phyloP scores from a whole-genome alignment of 2,888 invertebrate species.

The Synanthedon myopaeformis region DNA sequence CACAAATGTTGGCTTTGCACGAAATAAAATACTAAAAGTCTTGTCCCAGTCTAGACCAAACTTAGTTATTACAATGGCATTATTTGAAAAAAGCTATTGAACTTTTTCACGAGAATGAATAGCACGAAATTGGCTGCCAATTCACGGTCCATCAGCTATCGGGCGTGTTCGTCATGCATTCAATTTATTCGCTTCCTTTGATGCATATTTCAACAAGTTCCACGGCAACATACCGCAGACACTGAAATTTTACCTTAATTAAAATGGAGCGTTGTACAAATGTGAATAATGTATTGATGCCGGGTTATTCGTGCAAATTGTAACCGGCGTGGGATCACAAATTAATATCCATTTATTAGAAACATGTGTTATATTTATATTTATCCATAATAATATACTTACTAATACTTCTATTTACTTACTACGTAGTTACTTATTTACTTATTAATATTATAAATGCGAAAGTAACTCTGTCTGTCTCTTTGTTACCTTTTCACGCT shows the following conservation, averaged over 20 bases:
- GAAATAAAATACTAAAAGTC: no score
- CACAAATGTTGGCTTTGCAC: no score
- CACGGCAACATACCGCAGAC: conserved; percentile 14
- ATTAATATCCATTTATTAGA: background rate
- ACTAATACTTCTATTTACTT: no score
- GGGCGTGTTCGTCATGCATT: conserved; percentile 28
- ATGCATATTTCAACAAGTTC: conserved; percentile 43
- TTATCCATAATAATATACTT: no score
- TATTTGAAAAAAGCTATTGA: no score
- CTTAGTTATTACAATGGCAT: no score
- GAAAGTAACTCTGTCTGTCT: no score
- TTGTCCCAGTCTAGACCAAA: no score
- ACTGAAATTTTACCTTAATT: conserved; percentile 30
- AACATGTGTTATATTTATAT: no score
- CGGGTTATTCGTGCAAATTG: conserved; percentile 8
- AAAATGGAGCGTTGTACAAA: conserved; percentile 22
- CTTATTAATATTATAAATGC: no score
- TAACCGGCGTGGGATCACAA: background rate
- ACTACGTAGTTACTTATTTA: no score
- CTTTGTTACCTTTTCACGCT: no score
- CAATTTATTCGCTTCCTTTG: conserved; percentile 36
- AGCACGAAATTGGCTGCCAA: background rate
- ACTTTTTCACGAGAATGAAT: background rate
- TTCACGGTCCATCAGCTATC: conserved; percentile 17
- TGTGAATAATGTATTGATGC: conserved; percentile 12